phyloP scores from a whole-genome alignment of 2,797 vertebrate genomes.

The Vireo griseus region DNA sequence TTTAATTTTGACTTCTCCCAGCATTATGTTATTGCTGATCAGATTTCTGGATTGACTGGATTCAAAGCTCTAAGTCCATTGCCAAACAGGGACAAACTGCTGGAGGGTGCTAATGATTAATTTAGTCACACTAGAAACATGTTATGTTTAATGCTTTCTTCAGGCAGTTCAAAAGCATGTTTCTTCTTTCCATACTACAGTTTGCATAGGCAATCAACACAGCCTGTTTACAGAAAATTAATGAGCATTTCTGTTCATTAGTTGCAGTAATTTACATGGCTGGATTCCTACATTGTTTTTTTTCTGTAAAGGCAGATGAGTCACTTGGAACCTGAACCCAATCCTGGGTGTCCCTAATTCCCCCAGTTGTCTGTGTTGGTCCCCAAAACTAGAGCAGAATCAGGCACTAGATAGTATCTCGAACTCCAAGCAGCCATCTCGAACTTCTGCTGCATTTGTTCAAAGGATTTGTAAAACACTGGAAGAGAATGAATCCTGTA shows the following conservation, averaged over 20 bases:
- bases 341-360: not conserved
- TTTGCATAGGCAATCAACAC: not conserved
- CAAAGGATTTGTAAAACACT: not conserved
- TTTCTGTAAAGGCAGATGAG: not conserved
- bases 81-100: not conserved
- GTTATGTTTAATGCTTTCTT: not conserved
- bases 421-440: not conserved
- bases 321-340: not conserved
- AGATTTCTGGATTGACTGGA: not conserved
- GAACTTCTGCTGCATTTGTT: not conserved
- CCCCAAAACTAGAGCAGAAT: not conserved
- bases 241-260: not conserved
- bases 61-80: not conserved
- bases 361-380: not conserved
- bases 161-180: not conserved
- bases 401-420: not conserved
- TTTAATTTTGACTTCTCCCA: not conserved
- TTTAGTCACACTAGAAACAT: conserved; percentile 5
- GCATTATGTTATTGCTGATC: not conserved
- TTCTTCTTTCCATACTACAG: not conserved
- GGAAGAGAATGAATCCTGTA: not conserved
- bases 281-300: not conserved
- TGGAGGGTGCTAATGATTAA: not conserved
- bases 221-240: not conserved
- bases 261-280: not conserved